Evolutionary conservation across 1,140 invertebrate genomes (phyloP), one percentile per base, ranked within the genome.

Genomic region (Monochamus saltuarius): DNA sequence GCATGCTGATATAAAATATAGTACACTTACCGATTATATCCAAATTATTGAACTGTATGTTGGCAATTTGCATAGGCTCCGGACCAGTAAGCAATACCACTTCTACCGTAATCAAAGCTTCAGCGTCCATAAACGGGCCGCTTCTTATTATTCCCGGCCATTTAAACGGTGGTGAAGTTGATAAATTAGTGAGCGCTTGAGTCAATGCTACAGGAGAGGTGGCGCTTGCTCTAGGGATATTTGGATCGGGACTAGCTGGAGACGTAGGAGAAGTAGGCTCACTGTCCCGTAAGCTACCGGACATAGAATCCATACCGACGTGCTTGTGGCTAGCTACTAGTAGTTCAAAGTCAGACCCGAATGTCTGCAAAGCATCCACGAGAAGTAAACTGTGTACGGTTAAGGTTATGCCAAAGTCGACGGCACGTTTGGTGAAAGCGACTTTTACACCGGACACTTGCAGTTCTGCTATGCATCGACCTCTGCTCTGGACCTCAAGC

Each of bases 361-460:
- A 96, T 7, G 91, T 94, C 77, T 98, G 95, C 64, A 97, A 80
- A 42, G 94, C 95, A 81, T 98, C 95, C 0, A 95, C 95, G 8
- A 98, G 75, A 8, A 98, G 80, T 47, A 98, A 81, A 63, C 92
- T 92, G 77, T 97, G 94, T 9, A 98, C 93, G 35, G 91, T 92
- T 38, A 98, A 83, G 0, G 87, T 87, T 8, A 94, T 77, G 58
- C 85, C 87, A 0, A 87, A 83, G 74, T 95, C 89, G 34, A 82
- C 81, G 0, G 86, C 83, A 51, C 88, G 78, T 77, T 88, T 87
- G 13, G 85, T 87, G 66, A 89, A 79, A n/a, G 87, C 85, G 7
- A 87, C 85, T 73, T 85, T 85, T 2, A 95, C 94, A 9, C 93
- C 92, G 57, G 89, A 88, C 0, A 98, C 92, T 78, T 96, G 94